phyloP scores from a whole-genome alignment of 2,797 vertebrate genomes.

The Gephyroberyx darwinii region DNA sequence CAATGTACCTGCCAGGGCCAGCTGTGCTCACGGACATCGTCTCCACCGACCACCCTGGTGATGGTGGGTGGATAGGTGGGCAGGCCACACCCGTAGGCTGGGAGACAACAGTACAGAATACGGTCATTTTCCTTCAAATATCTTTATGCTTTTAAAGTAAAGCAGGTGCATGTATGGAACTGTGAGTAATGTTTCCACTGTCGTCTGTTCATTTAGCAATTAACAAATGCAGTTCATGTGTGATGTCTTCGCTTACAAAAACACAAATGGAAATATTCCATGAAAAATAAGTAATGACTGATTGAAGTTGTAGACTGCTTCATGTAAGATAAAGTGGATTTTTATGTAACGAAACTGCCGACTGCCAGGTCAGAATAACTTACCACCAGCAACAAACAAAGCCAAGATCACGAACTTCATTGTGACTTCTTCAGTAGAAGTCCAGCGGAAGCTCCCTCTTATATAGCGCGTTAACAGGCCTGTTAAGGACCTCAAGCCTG shows the following conservation, averaged over 20 bases:
- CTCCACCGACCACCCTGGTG: constrained; percentile 85
- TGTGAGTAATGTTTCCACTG: too few species aligned
- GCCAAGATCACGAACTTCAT: constrained; percentile 83
- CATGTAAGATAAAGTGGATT: background rate
- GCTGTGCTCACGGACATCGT: constrained; percentile 81
- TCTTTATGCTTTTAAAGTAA: background rate
- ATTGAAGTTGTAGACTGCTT: background rate
- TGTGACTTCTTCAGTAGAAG: constrained; percentile 56
- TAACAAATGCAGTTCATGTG: too few species aligned
- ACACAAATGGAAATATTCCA: too few species aligned
- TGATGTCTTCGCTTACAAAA: too few species aligned
- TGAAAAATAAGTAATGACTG: background rate
- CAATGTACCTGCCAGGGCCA: constrained; percentile 94
- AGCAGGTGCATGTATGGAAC: background rate
- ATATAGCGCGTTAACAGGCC: constrained; percentile 56
- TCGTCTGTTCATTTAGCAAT: too few species aligned
- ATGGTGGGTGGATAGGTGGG: constrained; percentile 77
- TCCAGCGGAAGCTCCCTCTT: constrained; percentile 39
- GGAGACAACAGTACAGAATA: constrained; percentile 36
- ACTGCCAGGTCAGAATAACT: constrained; percentile 37
- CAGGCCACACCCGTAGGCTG: constrained; percentile 89
- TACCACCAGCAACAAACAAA: constrained; percentile 82
- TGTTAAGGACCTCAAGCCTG: background rate
- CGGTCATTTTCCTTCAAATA: background rate
- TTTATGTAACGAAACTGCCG: background rate